A percentile compares a stretch with the other conserved stretches of the same genome.
These are phyloP conservation scores for Ptilodon capucinus DNA, from an alignment of 2,888 invertebrate species.

Conservation along the genomic window DNA sequence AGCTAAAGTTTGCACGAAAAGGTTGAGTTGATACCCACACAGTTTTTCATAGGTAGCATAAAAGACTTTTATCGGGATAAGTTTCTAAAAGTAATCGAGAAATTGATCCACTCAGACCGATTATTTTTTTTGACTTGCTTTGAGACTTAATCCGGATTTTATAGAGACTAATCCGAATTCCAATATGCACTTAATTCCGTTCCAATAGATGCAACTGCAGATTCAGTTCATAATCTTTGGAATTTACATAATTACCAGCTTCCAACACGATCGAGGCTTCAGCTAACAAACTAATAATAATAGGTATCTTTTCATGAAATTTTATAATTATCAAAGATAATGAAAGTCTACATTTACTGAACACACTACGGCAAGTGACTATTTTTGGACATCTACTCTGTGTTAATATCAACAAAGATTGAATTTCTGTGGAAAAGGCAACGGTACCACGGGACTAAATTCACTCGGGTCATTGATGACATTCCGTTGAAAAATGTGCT, in stretches of 20 bases:
- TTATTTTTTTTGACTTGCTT: too few species aligned
- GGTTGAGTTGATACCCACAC: constrained; percentile 7
- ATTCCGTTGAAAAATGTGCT: too few species aligned
- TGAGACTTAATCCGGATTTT: too few species aligned
- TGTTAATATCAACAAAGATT: too few species aligned
- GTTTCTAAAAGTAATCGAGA: background rate
- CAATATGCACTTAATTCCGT: background rate
- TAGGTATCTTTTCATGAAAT: background rate
- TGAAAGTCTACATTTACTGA: background rate
- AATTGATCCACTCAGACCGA: too few species aligned
- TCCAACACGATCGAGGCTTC: background rate
- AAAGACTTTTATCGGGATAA: background rate
- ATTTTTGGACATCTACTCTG: too few species aligned
- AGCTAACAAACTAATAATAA: background rate
- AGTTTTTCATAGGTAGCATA: too few species aligned
- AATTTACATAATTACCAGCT: background rate
- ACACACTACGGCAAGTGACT: background rate
- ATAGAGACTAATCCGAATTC: background rate
- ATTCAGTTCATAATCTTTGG: background rate
- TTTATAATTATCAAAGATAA: background rate
- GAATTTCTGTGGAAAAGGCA: too few species aligned
- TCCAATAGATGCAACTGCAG: background rate
- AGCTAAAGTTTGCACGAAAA: constrained; percentile 14
- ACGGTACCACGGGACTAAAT: too few species aligned
- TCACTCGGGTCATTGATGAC: too few species aligned